Evolutionary conservation across 2,888 invertebrate species (phyloP).

Genomic region (Dascillus cervinus): DNA sequence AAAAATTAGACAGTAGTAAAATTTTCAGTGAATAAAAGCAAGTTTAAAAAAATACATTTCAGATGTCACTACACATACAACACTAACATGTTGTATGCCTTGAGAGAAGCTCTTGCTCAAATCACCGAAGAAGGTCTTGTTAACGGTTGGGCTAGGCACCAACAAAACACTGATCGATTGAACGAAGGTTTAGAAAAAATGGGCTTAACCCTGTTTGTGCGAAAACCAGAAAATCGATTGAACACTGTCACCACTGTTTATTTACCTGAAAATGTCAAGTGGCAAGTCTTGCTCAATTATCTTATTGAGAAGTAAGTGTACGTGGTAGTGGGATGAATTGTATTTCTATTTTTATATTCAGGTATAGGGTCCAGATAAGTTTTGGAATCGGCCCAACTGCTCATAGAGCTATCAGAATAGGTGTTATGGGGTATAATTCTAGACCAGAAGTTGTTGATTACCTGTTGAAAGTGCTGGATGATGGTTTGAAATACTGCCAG

Average conservation of each 20-base stretch:
- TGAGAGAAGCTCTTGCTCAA: slow-evolving; percentile 66
- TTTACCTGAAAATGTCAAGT: slow-evolving; percentile 55
- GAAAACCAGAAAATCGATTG: slow-evolving; percentile 54
- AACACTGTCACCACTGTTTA: slow-evolving; percentile 57
- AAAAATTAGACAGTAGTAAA: slow-evolving; percentile 5
- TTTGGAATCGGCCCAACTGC: slow-evolving; percentile 72
- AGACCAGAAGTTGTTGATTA: slow-evolving; percentile 29
- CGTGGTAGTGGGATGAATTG: no score
- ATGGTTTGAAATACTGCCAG: slow-evolving; percentile 20
- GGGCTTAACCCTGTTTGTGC: slow-evolving; percentile 60
- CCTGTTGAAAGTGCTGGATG: slow-evolving; percentile 31
- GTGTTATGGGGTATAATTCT: slow-evolving; percentile 66
- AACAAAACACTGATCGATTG: slow-evolving; percentile 52
- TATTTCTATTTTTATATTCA: slow-evolving; percentile 33
- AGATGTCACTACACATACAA: slow-evolving; percentile 81
- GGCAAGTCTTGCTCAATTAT: slow-evolving; percentile 35
- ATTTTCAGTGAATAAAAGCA: no score
- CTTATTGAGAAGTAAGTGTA: slow-evolving; percentile 20
- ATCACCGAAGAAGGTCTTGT: slow-evolving; percentile 62
- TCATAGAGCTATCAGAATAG: slow-evolving; percentile 70
- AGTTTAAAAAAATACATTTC: slow-evolving; percentile 2
- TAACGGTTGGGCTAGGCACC: slow-evolving; percentile 62
- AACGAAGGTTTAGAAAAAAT: slow-evolving; percentile 56
- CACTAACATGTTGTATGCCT: slow-evolving; percentile 64
- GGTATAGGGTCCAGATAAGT: slow-evolving; percentile 60